Percentiles rank a stretch among this genome's conserved stretches.
Evolutionary conservation across 1,140 invertebrate genomes (phyloP).

Genomic region (Bombus consobrinus): DNA sequence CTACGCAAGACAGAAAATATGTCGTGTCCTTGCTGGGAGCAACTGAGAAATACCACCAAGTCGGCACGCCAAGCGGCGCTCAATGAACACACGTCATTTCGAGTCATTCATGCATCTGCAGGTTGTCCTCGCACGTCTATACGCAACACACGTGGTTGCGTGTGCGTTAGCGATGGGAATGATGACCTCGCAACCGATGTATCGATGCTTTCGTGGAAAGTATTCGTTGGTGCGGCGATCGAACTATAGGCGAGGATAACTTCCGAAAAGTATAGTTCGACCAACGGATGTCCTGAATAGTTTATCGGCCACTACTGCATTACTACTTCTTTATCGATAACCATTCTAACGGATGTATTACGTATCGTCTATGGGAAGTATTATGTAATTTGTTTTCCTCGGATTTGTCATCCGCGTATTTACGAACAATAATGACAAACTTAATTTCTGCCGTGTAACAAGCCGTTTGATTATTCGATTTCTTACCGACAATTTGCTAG

Average conservation of each 20-base stretch:
- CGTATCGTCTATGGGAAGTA: slow-evolving; percentile 1
- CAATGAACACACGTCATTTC: slow-evolving; percentile 80
- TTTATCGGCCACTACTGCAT: neutral
- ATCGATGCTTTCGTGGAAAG: slow-evolving; percentile 5
- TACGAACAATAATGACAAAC: neutral
- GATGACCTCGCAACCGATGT: slow-evolving; percentile 36
- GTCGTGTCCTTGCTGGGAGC: slow-evolving; percentile 77
- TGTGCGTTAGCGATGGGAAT: slow-evolving; percentile 55
- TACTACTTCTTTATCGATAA: neutral
- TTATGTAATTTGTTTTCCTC: slow-evolving; percentile 42
- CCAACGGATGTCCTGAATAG: too few relatives aligned
- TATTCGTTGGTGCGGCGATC: neutral
- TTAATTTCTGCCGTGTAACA: neutral
- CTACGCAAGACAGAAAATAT: slow-evolving; percentile 67
- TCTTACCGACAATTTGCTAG: too few relatives aligned
- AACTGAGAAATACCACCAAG: slow-evolving; percentile 57
- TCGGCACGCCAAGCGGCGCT: slow-evolving; percentile 68
- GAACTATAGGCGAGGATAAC: neutral
- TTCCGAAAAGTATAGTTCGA: too few relatives aligned
- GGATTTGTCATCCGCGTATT: neutral
- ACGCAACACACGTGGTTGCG: slow-evolving; percentile 50
- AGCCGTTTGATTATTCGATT: neutral
- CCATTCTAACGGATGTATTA: neutral
- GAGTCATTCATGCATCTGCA: slow-evolving; percentile 81
- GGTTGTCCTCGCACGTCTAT: slow-evolving; percentile 73